phyloP scores from a whole-genome alignment of 2,888 invertebrate species.

The Crocallis elinguaria region DNA sequence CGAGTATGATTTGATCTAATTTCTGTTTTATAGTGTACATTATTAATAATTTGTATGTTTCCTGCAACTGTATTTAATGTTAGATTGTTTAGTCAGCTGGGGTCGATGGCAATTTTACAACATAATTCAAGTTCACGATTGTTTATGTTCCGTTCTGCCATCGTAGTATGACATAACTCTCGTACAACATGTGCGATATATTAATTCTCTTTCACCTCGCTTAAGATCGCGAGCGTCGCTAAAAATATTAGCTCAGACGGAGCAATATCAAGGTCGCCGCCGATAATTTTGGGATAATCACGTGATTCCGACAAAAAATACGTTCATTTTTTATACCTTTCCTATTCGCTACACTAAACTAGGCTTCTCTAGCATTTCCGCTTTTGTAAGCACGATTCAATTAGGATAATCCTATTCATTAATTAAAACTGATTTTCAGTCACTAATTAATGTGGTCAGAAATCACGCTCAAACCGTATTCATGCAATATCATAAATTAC shows the following conservation, averaged over 20 bases:
- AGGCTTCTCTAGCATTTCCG: neutral
- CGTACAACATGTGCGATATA: conserved; percentile 56
- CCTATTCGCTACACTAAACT: neutral
- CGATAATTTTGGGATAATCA: conserved; percentile 51
- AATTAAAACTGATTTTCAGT: neutral
- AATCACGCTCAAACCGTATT: conserved; percentile 1
- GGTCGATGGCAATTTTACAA: conserved; percentile 31
- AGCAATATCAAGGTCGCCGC: conserved; percentile 73
- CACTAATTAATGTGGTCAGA: conserved; percentile 6
- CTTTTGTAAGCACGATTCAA: neutral
- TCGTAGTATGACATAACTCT: conserved; percentile 63
- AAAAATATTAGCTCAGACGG: conserved; percentile 74
- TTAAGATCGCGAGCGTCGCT: conserved; percentile 64
- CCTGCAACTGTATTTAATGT: neutral
- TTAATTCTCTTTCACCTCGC: conserved; percentile 67
- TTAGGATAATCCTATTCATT: neutral
- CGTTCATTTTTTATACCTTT: neutral
- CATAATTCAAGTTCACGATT: conserved; percentile 48
- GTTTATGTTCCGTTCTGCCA: conserved; percentile 50
- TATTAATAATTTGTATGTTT: no score
- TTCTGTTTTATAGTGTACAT: neutral
- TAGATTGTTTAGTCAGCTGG: conserved; percentile 8
- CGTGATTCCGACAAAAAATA: conserved; percentile 29
- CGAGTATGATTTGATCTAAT: neutral
- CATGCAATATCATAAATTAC: conserved; percentile 7